Conservation (phyloP, 1,140 invertebrate genomes). For the Pseudomyrmex pallidus region DNA sequence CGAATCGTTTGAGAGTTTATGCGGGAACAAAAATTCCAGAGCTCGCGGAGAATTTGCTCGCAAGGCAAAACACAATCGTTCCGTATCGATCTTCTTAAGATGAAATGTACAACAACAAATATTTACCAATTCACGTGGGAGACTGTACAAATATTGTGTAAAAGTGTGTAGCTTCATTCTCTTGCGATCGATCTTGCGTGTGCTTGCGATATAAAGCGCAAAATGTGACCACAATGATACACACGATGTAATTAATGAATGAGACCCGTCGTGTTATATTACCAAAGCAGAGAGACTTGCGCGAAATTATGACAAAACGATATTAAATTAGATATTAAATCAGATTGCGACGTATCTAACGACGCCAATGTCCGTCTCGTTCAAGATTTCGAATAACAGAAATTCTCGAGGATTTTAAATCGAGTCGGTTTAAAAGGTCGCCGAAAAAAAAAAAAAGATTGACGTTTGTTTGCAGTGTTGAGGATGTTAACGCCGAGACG, state of each 20-base stretch:
- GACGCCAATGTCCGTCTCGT: too few relatives aligned
- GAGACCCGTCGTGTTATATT: constrained; percentile 7
- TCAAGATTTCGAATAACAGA: too few relatives aligned
- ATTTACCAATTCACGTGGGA: background rate
- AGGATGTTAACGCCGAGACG: constrained; percentile 81
- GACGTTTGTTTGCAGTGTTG: constrained; percentile 71
- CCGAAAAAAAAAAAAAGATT: constrained; percentile 1
- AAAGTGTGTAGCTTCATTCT: background rate
- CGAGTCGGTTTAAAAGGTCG: background rate
- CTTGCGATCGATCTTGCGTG: constrained; percentile 38
- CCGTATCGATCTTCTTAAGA: too few relatives aligned
- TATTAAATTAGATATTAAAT: background rate
- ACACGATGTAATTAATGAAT: constrained; percentile 32
- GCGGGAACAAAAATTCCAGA: background rate
- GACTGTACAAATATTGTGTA: background rate
- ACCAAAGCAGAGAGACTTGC: background rate
- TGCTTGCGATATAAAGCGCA: background rate
- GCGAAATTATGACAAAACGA: background rate
- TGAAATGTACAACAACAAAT: too few relatives aligned
- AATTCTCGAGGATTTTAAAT: too few relatives aligned
- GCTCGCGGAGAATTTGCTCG: background rate
- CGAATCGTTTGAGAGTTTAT: background rate
- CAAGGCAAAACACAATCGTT: background rate
- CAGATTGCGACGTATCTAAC: background rate
- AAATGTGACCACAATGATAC: constrained; percentile 25